Evolutionary conservation across 2,888 invertebrate genomes (phyloP).

Genomic region (Tineola bisselliella): DNA sequence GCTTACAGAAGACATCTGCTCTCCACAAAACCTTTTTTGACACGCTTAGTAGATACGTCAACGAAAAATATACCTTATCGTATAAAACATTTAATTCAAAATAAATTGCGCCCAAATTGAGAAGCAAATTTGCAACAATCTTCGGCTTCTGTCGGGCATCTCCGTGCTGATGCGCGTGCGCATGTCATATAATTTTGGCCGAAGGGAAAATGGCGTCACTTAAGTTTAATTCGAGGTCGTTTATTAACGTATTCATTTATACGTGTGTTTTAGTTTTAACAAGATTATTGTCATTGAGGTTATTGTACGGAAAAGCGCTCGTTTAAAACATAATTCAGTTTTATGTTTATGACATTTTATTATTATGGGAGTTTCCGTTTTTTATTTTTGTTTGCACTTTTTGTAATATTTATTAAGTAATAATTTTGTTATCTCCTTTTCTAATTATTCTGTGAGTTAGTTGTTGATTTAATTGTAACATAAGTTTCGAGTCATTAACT

Average conservation of each 20-base stretch:
- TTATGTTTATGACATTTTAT: conserved; percentile 1
- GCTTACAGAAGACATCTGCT: conserved; percentile 59
- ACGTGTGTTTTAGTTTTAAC: conserved; percentile 2
- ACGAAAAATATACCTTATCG: background rate
- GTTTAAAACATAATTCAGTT: conserved; percentile 3
- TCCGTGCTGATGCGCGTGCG: conserved; percentile 38
- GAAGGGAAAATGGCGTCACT: conserved; percentile 28
- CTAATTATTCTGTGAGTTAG: background rate
- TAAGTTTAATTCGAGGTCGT: conserved; percentile 20
- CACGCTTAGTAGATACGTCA: background rate
- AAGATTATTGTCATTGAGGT: conserved; percentile 14
- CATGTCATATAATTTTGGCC: conserved; percentile 35
- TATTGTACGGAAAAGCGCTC: conserved; percentile 6
- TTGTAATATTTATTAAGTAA: background rate
- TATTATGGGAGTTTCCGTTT: conserved; percentile 9
- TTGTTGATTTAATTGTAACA: background rate
- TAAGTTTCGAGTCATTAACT: background rate
- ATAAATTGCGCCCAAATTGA: conserved; percentile 17
- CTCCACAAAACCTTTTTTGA: conserved; percentile 17
- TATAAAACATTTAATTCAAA: background rate
- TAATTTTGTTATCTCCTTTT: background rate
- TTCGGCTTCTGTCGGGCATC: conserved; percentile 35
- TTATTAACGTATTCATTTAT: conserved; percentile 9
- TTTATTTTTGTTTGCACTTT: background rate
- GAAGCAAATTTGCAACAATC: conserved; percentile 26